Conservation (phyloP, 2,113 vertebrate species). For the Todiramphus saurophagus region DNA sequence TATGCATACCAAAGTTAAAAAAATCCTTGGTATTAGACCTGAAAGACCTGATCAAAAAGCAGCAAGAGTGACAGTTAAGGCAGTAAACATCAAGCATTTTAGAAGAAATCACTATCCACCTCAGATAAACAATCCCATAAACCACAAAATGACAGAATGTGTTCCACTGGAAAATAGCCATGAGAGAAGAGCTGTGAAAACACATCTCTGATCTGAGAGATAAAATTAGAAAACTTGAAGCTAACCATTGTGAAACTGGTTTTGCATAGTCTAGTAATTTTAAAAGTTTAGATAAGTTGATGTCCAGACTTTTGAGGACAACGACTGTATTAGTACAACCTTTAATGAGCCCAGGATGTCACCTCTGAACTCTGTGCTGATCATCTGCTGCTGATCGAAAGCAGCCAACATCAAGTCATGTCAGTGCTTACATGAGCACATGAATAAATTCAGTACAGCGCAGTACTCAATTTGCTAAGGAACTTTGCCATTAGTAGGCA, state of each 20-base stretch:
- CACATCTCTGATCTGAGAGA: constrained; percentile 1
- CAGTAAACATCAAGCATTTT: background rate
- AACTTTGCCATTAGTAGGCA: background rate
- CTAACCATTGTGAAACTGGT: background rate
- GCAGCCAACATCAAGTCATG: background rate
- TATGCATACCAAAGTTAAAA: background rate
- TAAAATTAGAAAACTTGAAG: background rate
- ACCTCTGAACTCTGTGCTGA: background rate
- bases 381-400: constrained; percentile 12
- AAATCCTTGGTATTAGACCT: background rate
- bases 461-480: background rate
- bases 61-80: background rate
- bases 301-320: background rate
- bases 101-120: background rate
- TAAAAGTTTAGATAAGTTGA: background rate
- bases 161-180: background rate
- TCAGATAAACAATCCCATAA: background rate
- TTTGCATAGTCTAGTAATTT: background rate
- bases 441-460: background rate
- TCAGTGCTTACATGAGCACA: background rate
- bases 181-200: background rate
- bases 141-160: background rate
- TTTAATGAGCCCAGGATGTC: background rate
- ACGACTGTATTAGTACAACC: background rate
- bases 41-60: background rate